Base-by-base conservation (phyloP, 2,113 vertebrate genomes). In the Piaya cayana region DNA sequence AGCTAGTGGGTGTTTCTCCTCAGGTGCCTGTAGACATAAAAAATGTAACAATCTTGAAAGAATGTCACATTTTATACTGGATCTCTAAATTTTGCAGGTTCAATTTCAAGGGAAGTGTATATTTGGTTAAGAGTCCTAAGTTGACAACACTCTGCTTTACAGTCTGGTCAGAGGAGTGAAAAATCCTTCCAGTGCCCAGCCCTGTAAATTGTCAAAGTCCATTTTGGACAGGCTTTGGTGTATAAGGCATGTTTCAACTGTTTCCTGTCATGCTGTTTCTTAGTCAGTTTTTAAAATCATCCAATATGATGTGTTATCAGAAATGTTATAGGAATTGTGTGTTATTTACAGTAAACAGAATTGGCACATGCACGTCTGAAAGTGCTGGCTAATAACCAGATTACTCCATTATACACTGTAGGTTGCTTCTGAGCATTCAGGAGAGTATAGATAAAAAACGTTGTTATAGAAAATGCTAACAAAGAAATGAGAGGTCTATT, bases 271-370 rank as follows among this genome's bases (percentile, higher is more conserved):
- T 80, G 90, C 95, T 94, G 90, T 83, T 97, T 95, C 82, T 63
- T 63, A 92, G 85, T 69, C 63, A 43, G 59, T 92, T 96, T 92
- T 93, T 92, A 85, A 92, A 94, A 86, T 86, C 64, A 95, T 90
- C 68, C 88, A 94, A 94, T 96, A 93, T 96, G 86, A 90, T 94
- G 90, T 95, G 95, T 80, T 96, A 97, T 94, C 82, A 92, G 92
- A 92, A 94, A 95, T 94, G 88, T 82, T 96, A 75, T 90, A 95
- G 95, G 70, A 95, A 93, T 92, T 94, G 93, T 88, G 82, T 93
- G 82, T 95, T 96, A 96, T 97, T 94, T 97, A 94, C 90, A 93
- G 95, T 78, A 96, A 93, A 86, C 88, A 94, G 88, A 97, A 95
- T 74, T 97, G 94, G 92, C 92, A 94, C 79, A 81, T 80, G 71